Base-by-base conservation (phyloP, 2,113 vertebrate species). In the Arvicanthis niloticus region DNA sequence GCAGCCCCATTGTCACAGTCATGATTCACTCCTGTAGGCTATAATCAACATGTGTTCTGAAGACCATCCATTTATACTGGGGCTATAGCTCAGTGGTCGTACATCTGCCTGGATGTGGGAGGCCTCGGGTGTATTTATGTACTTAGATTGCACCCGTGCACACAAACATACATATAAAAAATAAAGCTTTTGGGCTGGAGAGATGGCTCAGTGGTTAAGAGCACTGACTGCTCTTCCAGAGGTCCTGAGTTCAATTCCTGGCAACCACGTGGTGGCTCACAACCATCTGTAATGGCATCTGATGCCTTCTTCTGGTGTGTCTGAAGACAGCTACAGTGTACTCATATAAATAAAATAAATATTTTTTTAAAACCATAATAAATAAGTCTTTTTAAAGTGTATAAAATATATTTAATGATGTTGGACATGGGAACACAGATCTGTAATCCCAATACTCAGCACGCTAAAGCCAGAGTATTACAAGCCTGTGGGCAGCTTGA, bases 21-120 rank as follows among this genome's bases (percentile, higher is more conserved):
- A 17, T 51, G 62, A 91, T 26, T 42, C 31, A 84, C 5, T 15
- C 17, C 67, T 70, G 1, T 40, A 80, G 65, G 45, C 80, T 93
- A 78, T 80, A 62, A 88, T 78, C 53, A 67, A 45, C 94, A 68
- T 81, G 24, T 11, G 62, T 88, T 88, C 73, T 40, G 84, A 93
- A 73, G 7, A 70, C 26, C 56, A 53, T 70, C 60, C 40, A 72
- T 72, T 40, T 19, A 42, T 1, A 2, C n/a, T 60, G 70, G 70
- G 26, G 53, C 34, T 75, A 34, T 34, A 75, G 70, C 70, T 76
- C 70, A 34, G 16, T 60, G 87, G 24, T 31, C 10, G 1, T 10
- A 34, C 21, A 16, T 34, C 53, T 70, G 22, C 67, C 67, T 56
- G n/a, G 51, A 42, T 58, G 11, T 88, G 37, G 26, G 19, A 88